These are phyloP conservation scores for Pogonus chalceus DNA, from an alignment of 1,140 invertebrate genomes.

Conservation along the genomic window DNA sequence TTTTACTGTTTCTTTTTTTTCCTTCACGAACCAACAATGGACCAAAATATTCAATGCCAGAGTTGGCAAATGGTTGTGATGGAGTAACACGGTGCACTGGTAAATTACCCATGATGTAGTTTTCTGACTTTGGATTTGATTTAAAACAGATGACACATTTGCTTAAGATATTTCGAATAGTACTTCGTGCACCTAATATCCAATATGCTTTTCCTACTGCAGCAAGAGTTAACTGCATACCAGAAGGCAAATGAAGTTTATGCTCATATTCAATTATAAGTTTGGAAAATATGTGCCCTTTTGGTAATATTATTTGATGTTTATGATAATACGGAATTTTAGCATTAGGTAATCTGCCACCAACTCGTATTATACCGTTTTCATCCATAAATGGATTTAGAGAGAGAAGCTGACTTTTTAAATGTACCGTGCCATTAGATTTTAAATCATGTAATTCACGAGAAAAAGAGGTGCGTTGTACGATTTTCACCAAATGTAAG, in stretches of 20 bases:
- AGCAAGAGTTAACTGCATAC: conserved; percentile 17
- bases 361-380: conserved; percentile 31
- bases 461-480: too few species aligned
- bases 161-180: conserved; percentile 10
- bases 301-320: conserved; percentile 21
- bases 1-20: neutral
- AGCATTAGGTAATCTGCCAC: conserved; percentile 28
- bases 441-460: neutral
- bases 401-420: neutral
- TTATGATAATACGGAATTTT: conserved; percentile 22
- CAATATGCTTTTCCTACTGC: conserved; percentile 21
- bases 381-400: conserved; percentile 29
- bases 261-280: neutral
- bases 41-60: conserved; percentile 22
- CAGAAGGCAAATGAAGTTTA: conserved; percentile 21
- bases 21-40: conserved; percentile 11
- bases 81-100: neutral
- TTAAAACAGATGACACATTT: conserved; percentile 24
- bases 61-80: neutral
- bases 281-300: neutral
- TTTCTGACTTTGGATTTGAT: conserved; percentile 6
- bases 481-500: too few species aligned
- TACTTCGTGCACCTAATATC: conserved; percentile 15
- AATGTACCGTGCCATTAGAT: neutral
- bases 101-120: neutral